A percentile compares a stretch with the other conserved stretches of the same genome.
phyloP scores from a whole-genome alignment of 2,797 vertebrate genomes.

The Argentina silus region DNA sequence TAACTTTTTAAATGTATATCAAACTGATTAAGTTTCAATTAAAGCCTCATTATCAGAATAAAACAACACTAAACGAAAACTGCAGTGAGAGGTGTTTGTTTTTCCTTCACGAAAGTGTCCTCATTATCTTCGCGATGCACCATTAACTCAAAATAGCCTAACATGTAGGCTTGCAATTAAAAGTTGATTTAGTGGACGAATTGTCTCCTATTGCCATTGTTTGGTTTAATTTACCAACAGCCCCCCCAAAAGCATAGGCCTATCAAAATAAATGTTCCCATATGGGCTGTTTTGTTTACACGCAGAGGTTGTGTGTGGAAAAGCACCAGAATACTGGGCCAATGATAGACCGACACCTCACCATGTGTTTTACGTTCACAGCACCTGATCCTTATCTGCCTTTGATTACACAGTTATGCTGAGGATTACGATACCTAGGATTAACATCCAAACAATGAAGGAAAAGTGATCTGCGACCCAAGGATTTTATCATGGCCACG shows the following conservation, averaged over 20 bases:
- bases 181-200: no score
- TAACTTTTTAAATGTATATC: no score
- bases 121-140: no score
- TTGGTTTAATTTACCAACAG: no score
- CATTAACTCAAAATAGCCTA: no score
- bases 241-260: no score
- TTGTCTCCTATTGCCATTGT: no score
- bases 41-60: neutral
- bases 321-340: neutral
- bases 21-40: neutral
- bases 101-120: neutral
- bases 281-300: no score
- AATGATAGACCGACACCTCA: neutral
- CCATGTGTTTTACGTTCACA: neutral
- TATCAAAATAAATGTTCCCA: no score
- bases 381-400: neutral
- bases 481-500: conserved; percentile 22
- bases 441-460: neutral
- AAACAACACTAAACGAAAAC: neutral
- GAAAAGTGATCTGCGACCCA: conserved; percentile 29
- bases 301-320: no score
- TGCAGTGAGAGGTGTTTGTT: neutral
- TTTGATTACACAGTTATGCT: conserved; percentile 1
- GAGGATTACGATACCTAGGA: neutral
- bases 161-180: no score